Evolutionary conservation across 2,888 invertebrate species (phyloP).

Genomic region (Orthosia gracilis): DNA sequence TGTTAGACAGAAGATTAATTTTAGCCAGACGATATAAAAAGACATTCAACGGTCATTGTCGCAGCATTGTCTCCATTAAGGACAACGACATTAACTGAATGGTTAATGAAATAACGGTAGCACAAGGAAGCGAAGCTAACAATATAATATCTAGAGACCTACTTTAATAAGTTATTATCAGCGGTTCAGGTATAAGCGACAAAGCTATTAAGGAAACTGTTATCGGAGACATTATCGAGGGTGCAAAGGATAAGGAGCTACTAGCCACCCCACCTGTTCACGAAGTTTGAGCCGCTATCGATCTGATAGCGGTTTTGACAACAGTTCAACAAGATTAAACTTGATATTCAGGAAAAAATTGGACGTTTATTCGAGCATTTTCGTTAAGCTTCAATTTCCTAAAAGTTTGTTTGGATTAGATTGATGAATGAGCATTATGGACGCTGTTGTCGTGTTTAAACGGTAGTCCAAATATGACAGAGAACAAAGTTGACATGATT

Average conservation of each 20-base stretch:
- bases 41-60: conserved; percentile 50
- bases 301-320: conserved; percentile 66
- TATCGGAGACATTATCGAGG: conserved; percentile 71
- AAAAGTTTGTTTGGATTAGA: conserved; percentile 37
- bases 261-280: conserved; percentile 66
- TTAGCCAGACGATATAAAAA: conserved; percentile 44
- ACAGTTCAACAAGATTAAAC: conserved; percentile 61
- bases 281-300: conserved; percentile 66
- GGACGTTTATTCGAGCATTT: conserved; percentile 37
- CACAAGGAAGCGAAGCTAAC: conserved; percentile 57
- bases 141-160: conserved; percentile 63
- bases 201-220: conserved; percentile 72
- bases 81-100: conserved; percentile 55
- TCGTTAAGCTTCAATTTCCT: conserved; percentile 42
- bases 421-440: conserved; percentile 36
- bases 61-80: conserved; percentile 53
- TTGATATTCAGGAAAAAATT: conserved; percentile 40
- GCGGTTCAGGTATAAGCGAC: conserved; percentile 70
- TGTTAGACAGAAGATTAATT: conserved; percentile 36
- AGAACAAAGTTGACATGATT: conserved; percentile 52
- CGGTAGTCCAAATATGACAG: conserved; percentile 39
- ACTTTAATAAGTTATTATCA: conserved; percentile 69
- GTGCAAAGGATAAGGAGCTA: conserved; percentile 64
- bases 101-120: conserved; percentile 64
- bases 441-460: conserved; percentile 30